Evolutionary conservation across 2,797 vertebrate species (phyloP), one percentile per base, ranked within the genome.

Genomic region (Microctenopoma steveboyesi): DNA sequence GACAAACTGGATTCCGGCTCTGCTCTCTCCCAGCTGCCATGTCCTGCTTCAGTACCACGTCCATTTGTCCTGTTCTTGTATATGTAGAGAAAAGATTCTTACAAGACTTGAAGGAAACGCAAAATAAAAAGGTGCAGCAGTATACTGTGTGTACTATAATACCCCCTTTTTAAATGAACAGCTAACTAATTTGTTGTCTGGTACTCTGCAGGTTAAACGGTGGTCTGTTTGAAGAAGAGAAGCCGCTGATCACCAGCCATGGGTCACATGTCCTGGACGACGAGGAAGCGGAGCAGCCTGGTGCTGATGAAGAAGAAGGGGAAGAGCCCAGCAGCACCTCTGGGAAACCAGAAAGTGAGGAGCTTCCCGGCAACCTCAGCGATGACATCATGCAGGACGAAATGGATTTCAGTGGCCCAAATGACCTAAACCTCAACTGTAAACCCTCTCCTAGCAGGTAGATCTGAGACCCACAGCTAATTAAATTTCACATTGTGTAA

Each of bases 391-490:
- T 91, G 0, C 89, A 87, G 13, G 95, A 95, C 25, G 95, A 97
- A 57, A 91, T 93, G 78, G 96, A 97, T 63, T 97, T 95, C 1
- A 96, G 95, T 43, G 95, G 93, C 79, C 80, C 91, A 5, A 94
- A 93, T 45, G 86, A 95, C 87, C 92, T 96, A 82, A 95, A 96
- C 74, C 92, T 96, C 85, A 96, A 95, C 82, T 96, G 95, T 85
- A 98, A 98, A 92, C 84, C 93, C 47, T 97, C 97, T 78, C 96
- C 96, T 1, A 88, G 83, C 87, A 96, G 97, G 98, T 98, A 82
- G 65, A 63, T 49, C 39, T 15, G 1, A 9, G 4, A 7, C 50
- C 7, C 25, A 18, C 4, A 16, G 43, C 2, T 27, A 58, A 37
- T 6, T 14, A 15, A 0, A 25, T 4, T 49, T 28, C 0, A 7